These are phyloP conservation scores for Orussus abietinus DNA, from an alignment of 1,140 invertebrate genomes.

Conservation along the genomic window DNA sequence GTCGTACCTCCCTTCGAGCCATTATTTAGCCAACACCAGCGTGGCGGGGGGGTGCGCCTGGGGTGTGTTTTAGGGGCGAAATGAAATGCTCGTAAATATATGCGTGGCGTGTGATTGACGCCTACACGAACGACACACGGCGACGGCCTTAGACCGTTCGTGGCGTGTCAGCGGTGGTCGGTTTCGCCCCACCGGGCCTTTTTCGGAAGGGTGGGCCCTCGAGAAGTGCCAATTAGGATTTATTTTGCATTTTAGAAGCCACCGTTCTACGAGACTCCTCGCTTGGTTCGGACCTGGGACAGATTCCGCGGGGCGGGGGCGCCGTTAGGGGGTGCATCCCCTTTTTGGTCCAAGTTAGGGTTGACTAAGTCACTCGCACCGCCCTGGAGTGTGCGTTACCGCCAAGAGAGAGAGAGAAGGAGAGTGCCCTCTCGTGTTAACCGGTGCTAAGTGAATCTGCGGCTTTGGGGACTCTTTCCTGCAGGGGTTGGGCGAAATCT, in stretches of 20 bases:
- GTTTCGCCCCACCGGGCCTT: constrained; percentile 18
- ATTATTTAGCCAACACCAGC: constrained; percentile 52
- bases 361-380: not conserved
- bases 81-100: constrained; percentile 44
- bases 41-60: constrained; percentile 24
- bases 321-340: constrained; percentile 27
- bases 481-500: no score
- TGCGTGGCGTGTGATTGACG: constrained; percentile 52
- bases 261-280: no score
- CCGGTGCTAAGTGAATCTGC: constrained; percentile 41
- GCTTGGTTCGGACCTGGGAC: no score
- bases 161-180: constrained; percentile 6
- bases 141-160: constrained; percentile 14
- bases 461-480: constrained; percentile 29
- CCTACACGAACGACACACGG: constrained; percentile 40
- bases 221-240: no score
- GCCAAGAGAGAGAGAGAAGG: constrained; percentile 5
- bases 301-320: no score
- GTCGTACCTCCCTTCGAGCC: constrained; percentile 37
- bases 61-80: constrained; percentile 32
- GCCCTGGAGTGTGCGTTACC: constrained; percentile 4
- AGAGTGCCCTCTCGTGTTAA: constrained; percentile 24
- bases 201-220: no score
- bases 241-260: no score
- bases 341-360: constrained; percentile 17